These are phyloP conservation scores for Cathartes aura DNA, from an alignment of 2,113 vertebrate species.

Conservation along the genomic window DNA sequence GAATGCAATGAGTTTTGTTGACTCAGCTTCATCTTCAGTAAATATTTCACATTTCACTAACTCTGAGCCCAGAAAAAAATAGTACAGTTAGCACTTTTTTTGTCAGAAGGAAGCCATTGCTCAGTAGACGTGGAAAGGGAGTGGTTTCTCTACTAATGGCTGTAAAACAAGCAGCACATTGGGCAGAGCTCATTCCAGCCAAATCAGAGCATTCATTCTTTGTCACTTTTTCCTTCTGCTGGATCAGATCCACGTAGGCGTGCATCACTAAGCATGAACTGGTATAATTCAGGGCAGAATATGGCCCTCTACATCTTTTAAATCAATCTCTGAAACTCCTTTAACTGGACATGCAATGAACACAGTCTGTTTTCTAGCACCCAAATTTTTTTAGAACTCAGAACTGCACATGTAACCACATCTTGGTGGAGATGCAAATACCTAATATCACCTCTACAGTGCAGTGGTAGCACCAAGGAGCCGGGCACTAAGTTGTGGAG, in stretches of 20 bases:
- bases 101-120: not conserved
- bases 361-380: not conserved
- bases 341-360: not conserved
- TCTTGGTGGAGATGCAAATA: not conserved
- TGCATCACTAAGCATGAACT: not conserved
- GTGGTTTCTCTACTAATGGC: not conserved
- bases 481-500: not conserved
- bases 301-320: not conserved
- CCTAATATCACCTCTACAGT: not conserved
- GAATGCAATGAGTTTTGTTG: slow-evolving; percentile 1
- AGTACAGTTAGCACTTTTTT: not conserved
- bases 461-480: not conserved
- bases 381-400: not conserved
- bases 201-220: not conserved
- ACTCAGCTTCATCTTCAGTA: slow-evolving; percentile 22
- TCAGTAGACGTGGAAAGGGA: not conserved
- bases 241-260: not conserved
- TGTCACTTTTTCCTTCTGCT: not conserved
- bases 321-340: not conserved
- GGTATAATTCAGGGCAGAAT: not conserved
- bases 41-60: not conserved
- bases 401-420: not conserved
- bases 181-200: not conserved
- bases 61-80: not conserved
- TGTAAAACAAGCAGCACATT: not conserved